Percentiles rank a stretch among this genome's conserved stretches.
Conservation (phyloP, 2,888 invertebrate species). For the Drosophila setosimentum region DNA sequence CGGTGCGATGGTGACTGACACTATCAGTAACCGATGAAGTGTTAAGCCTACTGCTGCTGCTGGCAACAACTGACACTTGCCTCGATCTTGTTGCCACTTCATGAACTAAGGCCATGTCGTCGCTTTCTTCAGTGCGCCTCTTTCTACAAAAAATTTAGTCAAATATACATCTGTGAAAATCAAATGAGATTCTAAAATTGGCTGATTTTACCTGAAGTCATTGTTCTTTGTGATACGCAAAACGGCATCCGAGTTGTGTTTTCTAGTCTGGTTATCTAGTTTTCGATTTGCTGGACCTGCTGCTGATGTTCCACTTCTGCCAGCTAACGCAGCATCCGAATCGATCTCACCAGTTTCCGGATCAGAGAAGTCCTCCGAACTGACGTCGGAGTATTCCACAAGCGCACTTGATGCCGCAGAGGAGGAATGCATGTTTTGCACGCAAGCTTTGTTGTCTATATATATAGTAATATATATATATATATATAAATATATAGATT, state of each 20-base stretch:
- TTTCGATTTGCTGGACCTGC: slow-evolving; percentile 41
- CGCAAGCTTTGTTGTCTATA: slow-evolving; percentile 5
- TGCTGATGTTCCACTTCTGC: slow-evolving; percentile 22
- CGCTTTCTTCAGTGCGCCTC: slow-evolving; percentile 73
- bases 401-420: slow-evolving; percentile 70
- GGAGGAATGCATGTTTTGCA: slow-evolving; percentile 69
- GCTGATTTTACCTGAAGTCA: slow-evolving; percentile 70
- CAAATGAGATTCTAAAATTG: not conserved
- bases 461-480: not conserved
- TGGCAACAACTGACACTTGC: slow-evolving; percentile 53
- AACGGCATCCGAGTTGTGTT: slow-evolving; percentile 46
- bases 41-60: slow-evolving; percentile 52
- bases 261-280: slow-evolving; percentile 49
- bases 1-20: slow-evolving; percentile 53
- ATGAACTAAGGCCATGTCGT: slow-evolving; percentile 45
- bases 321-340: slow-evolving; percentile 66
- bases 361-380: slow-evolving; percentile 95
- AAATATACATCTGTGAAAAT: not conserved
- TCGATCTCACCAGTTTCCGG: slow-evolving; percentile 96
- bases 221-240: slow-evolving; percentile 60
- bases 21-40: slow-evolving; percentile 40
- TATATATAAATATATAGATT: slow-evolving; percentile 3
- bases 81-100: slow-evolving; percentile 48
- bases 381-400: slow-evolving; percentile 95
- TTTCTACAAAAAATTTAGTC: slow-evolving; percentile 48